phyloP scores from a whole-genome alignment of 2,888 invertebrate genomes.

The Drosophila koepferae region DNA sequence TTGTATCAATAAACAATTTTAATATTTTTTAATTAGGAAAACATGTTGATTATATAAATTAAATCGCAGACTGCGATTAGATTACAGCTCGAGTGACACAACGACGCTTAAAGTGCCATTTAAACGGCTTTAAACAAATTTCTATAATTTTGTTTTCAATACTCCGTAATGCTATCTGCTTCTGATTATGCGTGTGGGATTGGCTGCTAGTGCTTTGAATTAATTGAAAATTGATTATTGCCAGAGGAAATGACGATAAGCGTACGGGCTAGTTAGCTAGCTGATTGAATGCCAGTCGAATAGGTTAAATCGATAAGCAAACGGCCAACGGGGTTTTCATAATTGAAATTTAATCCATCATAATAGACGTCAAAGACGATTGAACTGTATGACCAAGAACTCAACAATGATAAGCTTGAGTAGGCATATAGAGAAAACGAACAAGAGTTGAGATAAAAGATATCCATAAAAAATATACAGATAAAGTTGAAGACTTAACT shows the following conservation, averaged over 20 bases:
- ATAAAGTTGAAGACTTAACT: background rate
- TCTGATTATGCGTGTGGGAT: conserved; percentile 29
- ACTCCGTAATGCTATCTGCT: conserved; percentile 32
- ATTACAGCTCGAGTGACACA: conserved; percentile 71
- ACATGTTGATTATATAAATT: conserved; percentile 83
- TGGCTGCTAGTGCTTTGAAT: conserved; percentile 60
- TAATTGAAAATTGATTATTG: conserved; percentile 83
- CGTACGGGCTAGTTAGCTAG: background rate
- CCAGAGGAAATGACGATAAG: conserved; percentile 58
- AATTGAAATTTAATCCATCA: conserved; percentile 85
- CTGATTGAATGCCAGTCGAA: background rate
- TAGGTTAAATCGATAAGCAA: conserved; percentile 37
- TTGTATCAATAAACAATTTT: conserved; percentile 71
- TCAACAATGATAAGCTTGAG: conserved; percentile 29
- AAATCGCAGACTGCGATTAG: conserved; percentile 80
- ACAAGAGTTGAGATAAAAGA: background rate
- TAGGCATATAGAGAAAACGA: background rate
- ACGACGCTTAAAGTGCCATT: conserved; percentile 80
- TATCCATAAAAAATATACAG: background rate
- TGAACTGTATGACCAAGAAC: conserved; percentile 28
- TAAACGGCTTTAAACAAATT: conserved; percentile 80
- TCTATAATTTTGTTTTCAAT: conserved; percentile 60
- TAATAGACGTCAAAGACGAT: conserved; percentile 82
- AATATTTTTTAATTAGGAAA: conserved; percentile 83
- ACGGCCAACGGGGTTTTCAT: conserved; percentile 45